Evolutionary conservation across 2,113 vertebrate genomes (phyloP).

Genomic region (Pachyramphus minor): DNA sequence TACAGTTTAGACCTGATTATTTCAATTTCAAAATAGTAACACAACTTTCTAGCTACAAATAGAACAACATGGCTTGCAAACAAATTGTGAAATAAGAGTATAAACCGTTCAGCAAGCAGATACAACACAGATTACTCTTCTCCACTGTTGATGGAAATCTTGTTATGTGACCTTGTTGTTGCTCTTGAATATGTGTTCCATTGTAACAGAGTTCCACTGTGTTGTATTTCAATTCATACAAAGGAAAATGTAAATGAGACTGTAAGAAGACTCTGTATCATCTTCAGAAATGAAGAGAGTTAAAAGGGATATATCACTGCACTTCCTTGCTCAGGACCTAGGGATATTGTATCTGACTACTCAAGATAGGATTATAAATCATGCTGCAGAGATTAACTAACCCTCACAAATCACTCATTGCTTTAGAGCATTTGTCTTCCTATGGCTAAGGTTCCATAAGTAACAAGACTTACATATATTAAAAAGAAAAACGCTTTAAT

Average conservation of each 20-base stretch:
- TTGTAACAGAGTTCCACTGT: neutral
- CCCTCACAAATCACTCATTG: slow-evolving; percentile 37
- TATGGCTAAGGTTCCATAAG: slow-evolving; percentile 55
- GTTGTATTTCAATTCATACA: neutral
- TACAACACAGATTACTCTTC: neutral
- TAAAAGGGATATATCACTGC: slow-evolving; percentile 36
- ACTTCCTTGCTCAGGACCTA: neutral
- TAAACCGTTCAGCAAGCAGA: neutral
- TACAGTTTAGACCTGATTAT: neutral
- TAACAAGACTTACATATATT: slow-evolving; percentile 55
- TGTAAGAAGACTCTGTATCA: neutral
- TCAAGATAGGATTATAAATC: slow-evolving; percentile 63
- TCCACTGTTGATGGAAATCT: neutral
- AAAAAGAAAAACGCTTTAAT: slow-evolving; percentile 59
- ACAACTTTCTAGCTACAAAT: neutral
- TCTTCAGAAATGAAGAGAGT: neutral
- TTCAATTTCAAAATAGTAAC: neutral
- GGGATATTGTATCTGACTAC: slow-evolving; percentile 22
- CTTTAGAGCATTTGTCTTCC: slow-evolving; percentile 49
- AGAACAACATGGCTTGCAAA: neutral
- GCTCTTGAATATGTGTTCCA: neutral
- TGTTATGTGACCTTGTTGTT: neutral
- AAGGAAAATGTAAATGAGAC: neutral
- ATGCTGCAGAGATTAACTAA: slow-evolving; percentile 55
- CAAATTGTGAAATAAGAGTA: neutral